Conservation (phyloP, 2,113 vertebrate genomes). For the Entelurus aequoreus region DNA sequence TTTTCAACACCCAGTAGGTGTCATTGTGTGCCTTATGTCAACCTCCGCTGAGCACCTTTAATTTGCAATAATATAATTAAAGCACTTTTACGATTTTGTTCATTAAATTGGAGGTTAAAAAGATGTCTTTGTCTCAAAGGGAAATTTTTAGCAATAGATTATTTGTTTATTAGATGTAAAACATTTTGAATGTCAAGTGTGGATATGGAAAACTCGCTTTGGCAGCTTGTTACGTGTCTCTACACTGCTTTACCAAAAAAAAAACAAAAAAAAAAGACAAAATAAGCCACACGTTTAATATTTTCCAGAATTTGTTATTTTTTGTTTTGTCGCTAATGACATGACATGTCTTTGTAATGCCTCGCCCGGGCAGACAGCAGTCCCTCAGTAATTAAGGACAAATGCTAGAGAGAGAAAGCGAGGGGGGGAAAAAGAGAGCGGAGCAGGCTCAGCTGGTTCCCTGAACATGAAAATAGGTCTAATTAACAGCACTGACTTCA, state of each 20-base stretch:
- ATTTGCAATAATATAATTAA: constrained; percentile 44
- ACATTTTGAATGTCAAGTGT: neutral
- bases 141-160: neutral
- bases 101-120: neutral
- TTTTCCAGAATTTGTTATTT: constrained; percentile 9
- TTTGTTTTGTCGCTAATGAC: constrained; percentile 54
- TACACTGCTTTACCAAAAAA: constrained; percentile 18
- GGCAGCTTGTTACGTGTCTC: constrained; percentile 19
- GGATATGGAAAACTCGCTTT: neutral
- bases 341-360: constrained; percentile 68
- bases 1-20: constrained; percentile 54
- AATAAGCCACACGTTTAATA: constrained; percentile 44
- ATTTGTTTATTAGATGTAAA: neutral
- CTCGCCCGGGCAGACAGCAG: constrained; percentile 60
- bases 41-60: constrained; percentile 29
- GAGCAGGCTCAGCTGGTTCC: constrained; percentile 69
- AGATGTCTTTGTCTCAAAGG: neutral
- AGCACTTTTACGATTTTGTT: constrained; percentile 16
- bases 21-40: constrained; percentile 46
- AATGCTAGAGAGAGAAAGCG: constrained; percentile 59
- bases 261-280: constrained; percentile 30
- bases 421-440: constrained; percentile 43
- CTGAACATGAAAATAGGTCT: constrained; percentile 70
- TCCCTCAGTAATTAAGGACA: constrained; percentile 72
- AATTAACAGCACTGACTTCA: constrained; percentile 72